Evolutionary conservation across 2,113 vertebrate species (phyloP).

Genomic region (Carassius gibelio): DNA sequence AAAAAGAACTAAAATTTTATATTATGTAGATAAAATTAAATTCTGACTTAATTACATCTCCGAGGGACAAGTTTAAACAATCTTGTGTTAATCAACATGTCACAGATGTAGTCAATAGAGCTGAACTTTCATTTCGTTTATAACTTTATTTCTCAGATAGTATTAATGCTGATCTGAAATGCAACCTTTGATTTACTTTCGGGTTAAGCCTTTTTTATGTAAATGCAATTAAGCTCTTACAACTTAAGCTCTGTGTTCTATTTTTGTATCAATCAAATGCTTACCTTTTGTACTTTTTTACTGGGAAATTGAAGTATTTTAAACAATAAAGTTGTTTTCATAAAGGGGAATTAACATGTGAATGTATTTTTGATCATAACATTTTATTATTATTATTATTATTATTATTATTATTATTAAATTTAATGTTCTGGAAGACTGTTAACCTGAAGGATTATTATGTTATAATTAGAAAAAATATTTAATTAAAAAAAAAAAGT

Average conservation of each 20-base stretch:
- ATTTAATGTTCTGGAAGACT: too few species aligned
- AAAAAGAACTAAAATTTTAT: neutral
- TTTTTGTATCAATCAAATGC: slow-evolving; percentile 60
- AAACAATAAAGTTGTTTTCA: slow-evolving; percentile 68
- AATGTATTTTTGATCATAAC: neutral
- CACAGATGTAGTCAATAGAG: neutral
- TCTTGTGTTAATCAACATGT: neutral
- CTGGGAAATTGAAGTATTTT: slow-evolving; percentile 63
- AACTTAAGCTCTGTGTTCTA: slow-evolving; percentile 60
- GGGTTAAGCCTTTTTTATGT: slow-evolving; percentile 45
- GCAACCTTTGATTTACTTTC: slow-evolving; percentile 17
- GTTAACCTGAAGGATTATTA: neutral
- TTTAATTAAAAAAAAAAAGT: neutral
- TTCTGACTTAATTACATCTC: neutral
- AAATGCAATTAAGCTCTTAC: slow-evolving; percentile 45
- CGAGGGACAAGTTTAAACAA: neutral
- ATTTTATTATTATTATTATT: neutral
- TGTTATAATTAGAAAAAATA: neutral
- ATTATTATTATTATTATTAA: too few species aligned
- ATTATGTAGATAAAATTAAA: neutral
- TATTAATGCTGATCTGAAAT: slow-evolving; percentile 11
- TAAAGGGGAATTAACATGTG: slow-evolving; percentile 18
- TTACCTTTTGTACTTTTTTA: slow-evolving; percentile 68
- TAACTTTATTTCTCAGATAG: neutral
- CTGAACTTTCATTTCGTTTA: neutral